Conservation (phyloP, 2,888 invertebrate species). For the Odontocolon sp. region DNA sequence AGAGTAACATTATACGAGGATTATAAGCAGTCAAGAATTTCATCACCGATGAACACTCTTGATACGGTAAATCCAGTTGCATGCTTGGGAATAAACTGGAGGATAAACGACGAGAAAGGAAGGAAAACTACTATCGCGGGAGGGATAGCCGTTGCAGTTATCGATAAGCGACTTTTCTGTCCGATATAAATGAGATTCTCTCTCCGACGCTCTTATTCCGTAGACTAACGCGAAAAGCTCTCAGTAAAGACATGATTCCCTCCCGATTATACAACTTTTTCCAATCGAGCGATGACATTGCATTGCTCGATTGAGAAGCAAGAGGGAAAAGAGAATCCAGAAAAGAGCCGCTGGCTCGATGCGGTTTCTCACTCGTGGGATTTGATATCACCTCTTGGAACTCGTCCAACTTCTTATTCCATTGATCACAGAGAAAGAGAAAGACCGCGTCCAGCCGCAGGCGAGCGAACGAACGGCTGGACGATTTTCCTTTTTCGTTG, state of each 20-base stretch:
- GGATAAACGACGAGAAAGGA: not conserved
- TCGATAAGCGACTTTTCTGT: conserved; percentile 23
- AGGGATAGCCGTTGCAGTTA: conserved; percentile 26
- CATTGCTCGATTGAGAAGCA: not conserved
- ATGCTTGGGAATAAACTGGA: conserved; percentile 1
- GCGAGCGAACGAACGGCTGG: not conserved
- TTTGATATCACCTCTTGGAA: conserved; percentile 50
- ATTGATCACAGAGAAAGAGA: conserved; percentile 49
- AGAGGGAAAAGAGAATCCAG: not conserved
- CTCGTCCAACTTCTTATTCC: conserved; percentile 54
- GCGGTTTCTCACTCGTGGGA: no score
- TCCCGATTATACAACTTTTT: conserved; percentile 21
- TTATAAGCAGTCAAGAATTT: not conserved
- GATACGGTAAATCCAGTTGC: not conserved
- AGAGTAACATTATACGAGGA: no score
- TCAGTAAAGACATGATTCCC: not conserved
- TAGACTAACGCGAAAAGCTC: not conserved
- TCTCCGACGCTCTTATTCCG: not conserved
- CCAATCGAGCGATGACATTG: conserved; percentile 40
- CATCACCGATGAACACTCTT: conserved; percentile 3
- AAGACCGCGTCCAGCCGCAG: conserved; percentile 19
- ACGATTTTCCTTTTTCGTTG: conserved; percentile 19
- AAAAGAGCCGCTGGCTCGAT: conserved; percentile 1
- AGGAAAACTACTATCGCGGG: not conserved
- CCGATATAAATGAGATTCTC: not conserved